Percentiles rank a stretch among this genome's conserved stretches.
Evolutionary conservation across 2,797 vertebrate genomes (phyloP).

Genomic region (Onychomys arenicola): DNA sequence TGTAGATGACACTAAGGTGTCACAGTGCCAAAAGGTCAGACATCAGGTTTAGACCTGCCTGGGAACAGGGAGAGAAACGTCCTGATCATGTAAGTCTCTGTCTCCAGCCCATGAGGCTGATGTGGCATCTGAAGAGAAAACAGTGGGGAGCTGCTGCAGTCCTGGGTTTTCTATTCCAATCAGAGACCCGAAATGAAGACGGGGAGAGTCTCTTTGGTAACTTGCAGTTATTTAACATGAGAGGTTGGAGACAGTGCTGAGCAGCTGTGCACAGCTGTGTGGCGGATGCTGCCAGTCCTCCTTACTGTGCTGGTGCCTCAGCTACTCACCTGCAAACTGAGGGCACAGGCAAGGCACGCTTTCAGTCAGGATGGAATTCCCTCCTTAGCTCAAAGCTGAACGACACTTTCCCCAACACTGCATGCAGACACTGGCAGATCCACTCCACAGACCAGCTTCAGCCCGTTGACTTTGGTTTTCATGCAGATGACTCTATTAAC

Average conservation of each 20-base stretch:
- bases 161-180: neutral
- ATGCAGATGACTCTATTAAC: conserved; percentile 49
- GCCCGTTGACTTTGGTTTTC: conserved; percentile 11
- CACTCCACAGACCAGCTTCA: neutral
- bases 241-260: conserved; percentile 22
- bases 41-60: neutral
- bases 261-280: conserved; percentile 40
- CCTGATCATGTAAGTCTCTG: neutral
- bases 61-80: neutral
- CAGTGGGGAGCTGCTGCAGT: neutral
- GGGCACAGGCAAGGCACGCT: neutral
- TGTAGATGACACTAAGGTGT: neutral
- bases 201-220: conserved; percentile 43
- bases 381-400: conserved; percentile 58
- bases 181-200: conserved; percentile 34
- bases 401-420: conserved; percentile 27
- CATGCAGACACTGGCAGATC: neutral
- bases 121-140: neutral
- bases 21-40: neutral
- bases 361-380: conserved; percentile 54
- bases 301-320: conserved; percentile 65
- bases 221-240: neutral
- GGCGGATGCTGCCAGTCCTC: conserved; percentile 43
- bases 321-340: conserved; percentile 39
- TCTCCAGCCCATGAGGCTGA: neutral